Evolutionary conservation across 2,797 vertebrate species (phyloP).

Genomic region (Acipenser oxyrinchus): DNA sequence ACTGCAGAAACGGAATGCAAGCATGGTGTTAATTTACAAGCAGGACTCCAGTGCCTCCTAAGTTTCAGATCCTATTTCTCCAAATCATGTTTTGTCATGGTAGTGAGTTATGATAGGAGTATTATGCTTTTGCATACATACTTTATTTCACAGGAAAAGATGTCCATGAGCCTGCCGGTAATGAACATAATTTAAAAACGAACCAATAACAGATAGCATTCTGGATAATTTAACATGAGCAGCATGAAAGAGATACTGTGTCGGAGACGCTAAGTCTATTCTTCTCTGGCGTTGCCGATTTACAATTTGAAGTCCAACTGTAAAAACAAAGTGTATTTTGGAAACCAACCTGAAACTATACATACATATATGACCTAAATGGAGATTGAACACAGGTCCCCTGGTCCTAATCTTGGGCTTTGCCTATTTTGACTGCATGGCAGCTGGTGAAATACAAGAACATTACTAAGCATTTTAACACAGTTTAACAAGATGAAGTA

Average conservation of each 20-base stretch:
- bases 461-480: too few species aligned
- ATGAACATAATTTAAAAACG: background rate
- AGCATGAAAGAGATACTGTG: too few species aligned
- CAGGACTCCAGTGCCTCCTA: constrained; percentile 13
- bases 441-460: too few species aligned
- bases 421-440: too few species aligned
- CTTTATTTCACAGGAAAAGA: constrained; percentile 12
- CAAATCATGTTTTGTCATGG: constrained; percentile 24
- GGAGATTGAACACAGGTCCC: too few species aligned
- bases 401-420: too few species aligned
- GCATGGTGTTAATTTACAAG: constrained; percentile 8
- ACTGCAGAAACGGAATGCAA: too few species aligned
- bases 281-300: background rate
- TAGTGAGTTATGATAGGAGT: constrained; percentile 27
- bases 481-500: too few species aligned
- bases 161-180: constrained; percentile 10
- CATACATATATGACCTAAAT: too few species aligned
- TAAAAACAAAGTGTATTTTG: background rate
- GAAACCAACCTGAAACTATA: background rate
- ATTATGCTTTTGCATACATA: constrained; percentile 9
- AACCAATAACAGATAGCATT: too few species aligned
- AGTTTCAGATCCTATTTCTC: constrained; percentile 20
- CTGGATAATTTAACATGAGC: too few species aligned
- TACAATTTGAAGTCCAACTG: background rate
- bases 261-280: background rate